Evolutionary conservation across 1,140 invertebrate genomes (phyloP), one percentile per base, ranked within the genome.

Genomic region (Apocrypta bakeri): DNA sequence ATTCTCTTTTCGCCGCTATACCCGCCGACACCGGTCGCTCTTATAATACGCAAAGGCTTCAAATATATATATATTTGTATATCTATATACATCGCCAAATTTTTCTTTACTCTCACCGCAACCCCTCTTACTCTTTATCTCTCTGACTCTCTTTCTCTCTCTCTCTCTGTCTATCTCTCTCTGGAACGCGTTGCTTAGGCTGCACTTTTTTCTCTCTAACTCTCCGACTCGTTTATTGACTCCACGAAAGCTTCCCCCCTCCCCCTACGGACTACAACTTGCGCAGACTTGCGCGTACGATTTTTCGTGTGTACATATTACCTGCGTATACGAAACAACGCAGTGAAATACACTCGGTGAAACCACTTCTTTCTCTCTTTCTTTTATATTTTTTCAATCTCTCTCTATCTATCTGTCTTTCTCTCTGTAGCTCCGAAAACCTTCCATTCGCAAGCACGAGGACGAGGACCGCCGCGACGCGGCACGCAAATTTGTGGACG

Each of bases 401-500:
- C 76, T 40, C 2, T 77, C 74, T 77, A 48, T 61, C 21, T 63
- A 2, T 64, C 42, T 64, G 40, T 48, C 14, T 29, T 21, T 56
- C 40, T 72, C 2, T 69, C 17, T 40, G 27, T 17, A 31, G 24
- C 61, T 63, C 84, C 25, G 31, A 74, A 37, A 78, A 78, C 74
- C 66, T 81, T 61, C 64, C 71, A 84, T 80, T 80, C 82, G 85
- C 86, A 87, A 85, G 89, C 84, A 85, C 84, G 88, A 90, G 27
- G 63, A 89, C 85, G 88, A 90, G 27, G 63, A 89, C 85, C 85
- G 87, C 84, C 85, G 87, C 85, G 87, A 83, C 85, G 87, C 84
- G 48, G 87, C 86, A 91, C 89, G 90, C 87, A 90, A 90, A 91
- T 90, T 90, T 89, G 86, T 88, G 87, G 85, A 91, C 87, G 87